These are phyloP conservation scores for Euplagia quadripunctaria DNA, from an alignment of 2,888 invertebrate genomes.

Conservation along the genomic window DNA sequence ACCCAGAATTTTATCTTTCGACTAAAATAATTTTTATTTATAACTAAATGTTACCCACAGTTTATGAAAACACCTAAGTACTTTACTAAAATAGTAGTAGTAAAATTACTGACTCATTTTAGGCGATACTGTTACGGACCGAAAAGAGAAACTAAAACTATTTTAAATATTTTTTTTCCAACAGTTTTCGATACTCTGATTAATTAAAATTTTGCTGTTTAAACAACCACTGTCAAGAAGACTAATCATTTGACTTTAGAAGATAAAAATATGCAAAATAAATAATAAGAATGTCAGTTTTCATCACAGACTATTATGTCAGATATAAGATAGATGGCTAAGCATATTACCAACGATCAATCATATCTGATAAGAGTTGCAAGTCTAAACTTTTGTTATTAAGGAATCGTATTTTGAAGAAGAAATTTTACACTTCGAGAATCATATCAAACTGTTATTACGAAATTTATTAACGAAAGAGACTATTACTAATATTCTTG, in stretches of 20 bases:
- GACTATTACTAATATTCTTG: no score
- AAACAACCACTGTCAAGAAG: no score
- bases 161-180: no score
- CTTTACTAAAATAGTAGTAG: no score
- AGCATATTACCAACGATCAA: conserved; percentile 34
- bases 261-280: not conserved
- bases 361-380: conserved; percentile 37
- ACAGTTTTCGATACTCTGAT: no score
- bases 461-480: not conserved
- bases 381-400: conserved; percentile 23
- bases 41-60: not conserved
- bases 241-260: no score
- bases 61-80: no score
- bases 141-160: no score
- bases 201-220: no score
- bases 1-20: not conserved
- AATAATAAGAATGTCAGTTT: conserved; percentile 3
- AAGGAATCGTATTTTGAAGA: conserved; percentile 6
- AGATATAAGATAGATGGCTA: conserved; percentile 40
- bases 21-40: no score
- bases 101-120: no score
- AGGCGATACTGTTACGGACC: no score
- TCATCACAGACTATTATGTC: conserved; percentile 23
- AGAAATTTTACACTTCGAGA: conserved; percentile 3
- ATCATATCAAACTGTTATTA: conserved; percentile 8